phyloP scores from a whole-genome alignment of 2,888 invertebrate species.

The Parnassius orleans region DNA sequence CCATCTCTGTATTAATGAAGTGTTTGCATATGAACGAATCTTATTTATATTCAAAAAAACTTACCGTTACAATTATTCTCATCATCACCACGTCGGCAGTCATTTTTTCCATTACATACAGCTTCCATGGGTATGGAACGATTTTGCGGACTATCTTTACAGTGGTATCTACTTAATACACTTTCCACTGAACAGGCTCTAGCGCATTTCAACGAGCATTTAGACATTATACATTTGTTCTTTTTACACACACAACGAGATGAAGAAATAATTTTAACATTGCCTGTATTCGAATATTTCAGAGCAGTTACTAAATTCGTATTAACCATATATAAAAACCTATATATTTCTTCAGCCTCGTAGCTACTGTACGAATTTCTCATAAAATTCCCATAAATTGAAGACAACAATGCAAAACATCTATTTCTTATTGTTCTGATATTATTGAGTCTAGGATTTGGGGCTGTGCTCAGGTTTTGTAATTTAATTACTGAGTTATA shows the following conservation, averaged over 20 bases:
- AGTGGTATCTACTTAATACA: conserved; percentile 48
- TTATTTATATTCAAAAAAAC: background rate
- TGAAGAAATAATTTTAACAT: conserved; percentile 43
- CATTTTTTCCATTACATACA: conserved; percentile 53
- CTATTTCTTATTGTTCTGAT: conserved; percentile 46
- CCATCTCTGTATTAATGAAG: too few species aligned
- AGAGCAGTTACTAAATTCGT: conserved; percentile 52
- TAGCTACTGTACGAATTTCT: conserved; percentile 30
- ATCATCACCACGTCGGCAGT: conserved; percentile 59
- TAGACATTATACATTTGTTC: conserved; percentile 43
- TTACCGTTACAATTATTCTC: conserved; percentile 53
- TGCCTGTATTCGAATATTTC: conserved; percentile 57
- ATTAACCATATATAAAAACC: conserved; percentile 46
- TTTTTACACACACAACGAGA: conserved; percentile 53
- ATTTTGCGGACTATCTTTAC: conserved; percentile 37
- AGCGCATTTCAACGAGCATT: conserved; percentile 50
- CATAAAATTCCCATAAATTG: conserved; percentile 46
- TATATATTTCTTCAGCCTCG: conserved; percentile 44
- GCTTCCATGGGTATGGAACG: conserved; percentile 42
- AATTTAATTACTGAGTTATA: conserved; percentile 15
- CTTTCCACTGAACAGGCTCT: conserved; percentile 51
- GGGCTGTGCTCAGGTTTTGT: conserved; percentile 6
- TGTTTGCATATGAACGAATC: too few species aligned
- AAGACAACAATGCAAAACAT: conserved; percentile 42
- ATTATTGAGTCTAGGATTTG: conserved; percentile 33